Evolutionary conservation across 2,113 vertebrate species (phyloP), one percentile per base, ranked within the genome.

Genomic region (Rhinopomastus cyanomelas): DNA sequence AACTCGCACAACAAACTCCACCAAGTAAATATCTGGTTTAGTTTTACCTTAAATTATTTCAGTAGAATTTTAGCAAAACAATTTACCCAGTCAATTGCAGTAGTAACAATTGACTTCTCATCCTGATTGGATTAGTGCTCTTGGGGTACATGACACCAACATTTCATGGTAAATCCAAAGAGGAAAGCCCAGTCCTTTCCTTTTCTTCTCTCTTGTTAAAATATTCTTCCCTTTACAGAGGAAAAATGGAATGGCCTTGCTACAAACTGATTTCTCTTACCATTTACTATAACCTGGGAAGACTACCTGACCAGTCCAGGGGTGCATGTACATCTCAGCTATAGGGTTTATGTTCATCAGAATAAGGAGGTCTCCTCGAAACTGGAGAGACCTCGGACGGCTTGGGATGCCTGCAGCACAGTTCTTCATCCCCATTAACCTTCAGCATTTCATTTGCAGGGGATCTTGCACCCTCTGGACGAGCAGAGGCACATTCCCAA

Each of bases 61-160:
- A 48, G 49, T 12, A 27, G 51, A 57, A 68, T 57, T 90, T 87
- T 37, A 73, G 71, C 71, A 76, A 72, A 92, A 90, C 27, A n/a
- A 34, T 81, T 90, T 55, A 76, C 32, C 62, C 32, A 39, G 77
- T 21, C 67, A 57, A 46, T 7, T 80, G 57, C 27, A 39, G 20
- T 69, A 46, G 82, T 55, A 82, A 60, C 64, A 71, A 74, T 44
- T 89, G 81, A 73, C 44, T 90, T 69, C 69, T 94, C 71, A 89
- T 85, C 32, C 12, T 4, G 5, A 77, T 87, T 93, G 92, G 92
- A 89, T 53, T 83, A 73, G 60, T 1, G 7, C 60, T 80, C 32
- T 44, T 73, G 67, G 14, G 76, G 29, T 26, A 93, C 90, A 92
- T 62, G 20, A 90, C 93, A 85, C 29, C 42, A 72, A 56, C 64